A percentile compares a stretch with the other conserved stretches of the same genome.
Conservation (phyloP, 2,888 invertebrate species). For the Trisateles emortualis region DNA sequence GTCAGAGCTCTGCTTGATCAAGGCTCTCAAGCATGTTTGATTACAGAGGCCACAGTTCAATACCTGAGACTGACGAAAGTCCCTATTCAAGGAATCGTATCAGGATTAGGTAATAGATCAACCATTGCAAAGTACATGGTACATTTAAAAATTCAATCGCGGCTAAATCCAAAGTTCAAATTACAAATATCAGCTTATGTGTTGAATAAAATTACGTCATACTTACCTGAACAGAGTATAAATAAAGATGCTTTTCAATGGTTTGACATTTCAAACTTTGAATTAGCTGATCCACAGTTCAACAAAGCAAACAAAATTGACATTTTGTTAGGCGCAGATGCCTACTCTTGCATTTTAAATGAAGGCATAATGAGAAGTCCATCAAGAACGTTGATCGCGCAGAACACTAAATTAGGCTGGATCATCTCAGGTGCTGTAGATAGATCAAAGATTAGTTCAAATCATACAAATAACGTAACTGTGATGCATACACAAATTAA, state of each 20-base stretch:
- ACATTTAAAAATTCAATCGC: background rate
- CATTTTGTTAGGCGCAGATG: no score
- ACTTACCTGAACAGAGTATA: background rate
- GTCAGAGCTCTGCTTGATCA: conserved; percentile 40
- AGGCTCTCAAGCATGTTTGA: conserved; percentile 46
- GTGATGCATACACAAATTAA: conserved; percentile 2
- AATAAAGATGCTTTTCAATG: background rate
- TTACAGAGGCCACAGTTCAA: conserved; percentile 44
- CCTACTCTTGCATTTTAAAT: conserved; percentile 21
- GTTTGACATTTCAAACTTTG: background rate
- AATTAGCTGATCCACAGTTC: conserved; percentile 5
- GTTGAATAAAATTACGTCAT: background rate
- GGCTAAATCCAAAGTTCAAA: background rate
- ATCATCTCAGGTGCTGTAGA: conserved; percentile 24
- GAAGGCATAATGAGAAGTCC: conserved; percentile 13
- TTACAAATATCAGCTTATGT: background rate
- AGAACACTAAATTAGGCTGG: conserved; percentile 34
- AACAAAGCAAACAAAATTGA: conserved; percentile 8
- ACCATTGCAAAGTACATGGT: conserved; percentile 3
- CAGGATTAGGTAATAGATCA: conserved; percentile 27
- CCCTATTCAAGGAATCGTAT: conserved; percentile 21
- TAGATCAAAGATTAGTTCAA: background rate
- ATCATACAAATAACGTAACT: background rate
- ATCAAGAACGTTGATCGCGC: conserved; percentile 17
- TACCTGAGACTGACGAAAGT: conserved; percentile 32